A percentile compares a stretch with the other conserved stretches of the same genome.
Conservation (phyloP, 2,797 vertebrate species). For the Salarias fasciatus region DNA sequence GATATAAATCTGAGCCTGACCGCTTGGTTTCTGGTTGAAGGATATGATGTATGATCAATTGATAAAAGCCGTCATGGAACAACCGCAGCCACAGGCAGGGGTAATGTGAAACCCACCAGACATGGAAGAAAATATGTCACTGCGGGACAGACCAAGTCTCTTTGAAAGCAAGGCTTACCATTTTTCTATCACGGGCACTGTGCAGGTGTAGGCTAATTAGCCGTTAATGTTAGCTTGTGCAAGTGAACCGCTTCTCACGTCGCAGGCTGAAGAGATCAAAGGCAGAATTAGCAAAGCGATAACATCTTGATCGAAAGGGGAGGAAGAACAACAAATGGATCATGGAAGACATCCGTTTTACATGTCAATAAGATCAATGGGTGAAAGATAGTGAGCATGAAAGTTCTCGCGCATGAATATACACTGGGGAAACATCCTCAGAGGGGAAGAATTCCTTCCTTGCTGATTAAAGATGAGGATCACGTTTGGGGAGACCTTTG, state of each 20-base stretch:
- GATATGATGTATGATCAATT: slow-evolving; percentile 43
- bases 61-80: slow-evolving; percentile 35
- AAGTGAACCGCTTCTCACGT: slow-evolving; percentile 29
- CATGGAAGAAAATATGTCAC: neutral
- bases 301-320: slow-evolving; percentile 59
- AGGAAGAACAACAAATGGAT: slow-evolving; percentile 60
- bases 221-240: slow-evolving; percentile 32
- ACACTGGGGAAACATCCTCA: slow-evolving; percentile 28
- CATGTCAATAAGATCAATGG: slow-evolving; percentile 67
- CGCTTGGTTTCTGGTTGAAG: slow-evolving; percentile 34
- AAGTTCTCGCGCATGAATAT: slow-evolving; percentile 48
- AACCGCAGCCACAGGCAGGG: slow-evolving; percentile 22
- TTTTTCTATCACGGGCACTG: slow-evolving; percentile 9
- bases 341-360: slow-evolving; percentile 62
- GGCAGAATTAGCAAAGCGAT: slow-evolving; percentile 60
- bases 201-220: slow-evolving; percentile 46
- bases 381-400: slow-evolving; percentile 55
- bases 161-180: neutral
- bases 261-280: slow-evolving; percentile 59
- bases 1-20: slow-evolving; percentile 30
- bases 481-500: slow-evolving; percentile 17
- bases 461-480: slow-evolving; percentile 45
- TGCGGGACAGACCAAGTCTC: neutral
- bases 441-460: slow-evolving; percentile 36
- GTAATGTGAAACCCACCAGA: slow-evolving; percentile 7